These are phyloP conservation scores for Congeria kusceri DNA, from an alignment of 2,888 invertebrate genomes.

Conservation along the genomic window DNA sequence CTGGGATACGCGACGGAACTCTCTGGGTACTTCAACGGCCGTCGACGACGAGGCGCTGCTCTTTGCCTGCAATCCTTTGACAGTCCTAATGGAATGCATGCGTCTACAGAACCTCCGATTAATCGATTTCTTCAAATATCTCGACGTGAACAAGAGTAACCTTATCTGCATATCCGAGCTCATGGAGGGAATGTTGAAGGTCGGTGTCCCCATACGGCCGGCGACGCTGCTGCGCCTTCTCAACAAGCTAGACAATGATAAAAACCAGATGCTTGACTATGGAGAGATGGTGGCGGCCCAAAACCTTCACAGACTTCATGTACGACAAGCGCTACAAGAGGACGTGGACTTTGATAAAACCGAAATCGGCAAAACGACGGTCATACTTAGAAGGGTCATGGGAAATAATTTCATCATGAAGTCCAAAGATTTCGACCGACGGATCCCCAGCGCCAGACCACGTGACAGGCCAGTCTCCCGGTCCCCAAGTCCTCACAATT, in stretches of 20 bases:
- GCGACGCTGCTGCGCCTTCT: slow-evolving; percentile 44
- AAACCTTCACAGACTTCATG: slow-evolving; percentile 53
- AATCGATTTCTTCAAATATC: slow-evolving; percentile 59
- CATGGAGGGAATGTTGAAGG: slow-evolving; percentile 55
- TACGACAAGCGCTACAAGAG: slow-evolving; percentile 33
- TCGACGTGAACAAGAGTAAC: slow-evolving; percentile 63
- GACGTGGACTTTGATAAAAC: slow-evolving; percentile 56
- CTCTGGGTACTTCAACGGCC: slow-evolving; percentile 25
- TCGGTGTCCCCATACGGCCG: slow-evolving; percentile 58
- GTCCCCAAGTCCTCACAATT: too few species aligned
- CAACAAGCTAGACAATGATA: slow-evolving; percentile 61
- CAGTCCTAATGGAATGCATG: slow-evolving; percentile 69
- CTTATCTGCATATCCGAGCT: slow-evolving; percentile 59
- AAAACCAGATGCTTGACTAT: slow-evolving; percentile 59
- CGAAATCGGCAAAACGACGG: slow-evolving; percentile 61
- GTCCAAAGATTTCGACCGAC: not conserved
- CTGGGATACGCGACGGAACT: slow-evolving; percentile 46
- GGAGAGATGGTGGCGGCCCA: slow-evolving; percentile 63
- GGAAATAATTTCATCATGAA: slow-evolving; percentile 31
- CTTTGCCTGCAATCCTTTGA: slow-evolving; percentile 58
- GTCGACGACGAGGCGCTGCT: slow-evolving; percentile 58
- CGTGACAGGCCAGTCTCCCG: too few species aligned
- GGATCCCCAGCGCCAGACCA: not conserved
- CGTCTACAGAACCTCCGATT: slow-evolving; percentile 64
- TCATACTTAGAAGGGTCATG: slow-evolving; percentile 54